A percentile compares a stretch with the other conserved stretches of the same genome.
These are phyloP conservation scores for Cylas formicarius DNA, from an alignment of 1,140 invertebrate species.

Conservation along the genomic window DNA sequence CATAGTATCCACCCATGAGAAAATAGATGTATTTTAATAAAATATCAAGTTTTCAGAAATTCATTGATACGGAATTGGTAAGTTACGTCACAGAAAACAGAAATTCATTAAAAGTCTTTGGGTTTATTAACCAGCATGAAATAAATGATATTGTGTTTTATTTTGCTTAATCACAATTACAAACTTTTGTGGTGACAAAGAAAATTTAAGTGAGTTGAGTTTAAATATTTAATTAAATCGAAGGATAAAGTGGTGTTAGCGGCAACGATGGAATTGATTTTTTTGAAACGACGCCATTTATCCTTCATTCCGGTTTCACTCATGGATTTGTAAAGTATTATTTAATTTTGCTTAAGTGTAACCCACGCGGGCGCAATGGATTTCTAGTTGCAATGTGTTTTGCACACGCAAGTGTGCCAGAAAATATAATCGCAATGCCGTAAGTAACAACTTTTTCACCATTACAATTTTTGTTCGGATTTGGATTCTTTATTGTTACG, in stretches of 20 bases:
- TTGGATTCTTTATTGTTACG: constrained; percentile 1
- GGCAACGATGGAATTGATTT: background rate
- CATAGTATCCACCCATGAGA: too few relatives aligned
- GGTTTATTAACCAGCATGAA: background rate
- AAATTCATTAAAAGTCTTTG: background rate
- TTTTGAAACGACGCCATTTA: background rate
- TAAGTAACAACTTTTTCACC: constrained; percentile 10
- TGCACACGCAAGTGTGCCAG: constrained; percentile 9
- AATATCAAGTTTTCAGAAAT: too few relatives aligned
- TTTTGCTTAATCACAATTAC: background rate
- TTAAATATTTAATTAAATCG: background rate
- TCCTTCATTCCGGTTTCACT: background rate
- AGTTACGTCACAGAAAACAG: background rate
- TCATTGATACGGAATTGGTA: background rate
- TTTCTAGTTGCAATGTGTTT: constrained; percentile 8
- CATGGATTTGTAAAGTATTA: constrained; percentile 5
- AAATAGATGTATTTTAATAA: too few relatives aligned
- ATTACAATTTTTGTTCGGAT: constrained; percentile 1
- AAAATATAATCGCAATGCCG: constrained; percentile 6
- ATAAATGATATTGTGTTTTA: background rate
- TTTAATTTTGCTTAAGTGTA: background rate
- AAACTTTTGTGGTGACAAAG: background rate
- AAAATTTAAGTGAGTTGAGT: background rate
- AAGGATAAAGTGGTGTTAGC: background rate
- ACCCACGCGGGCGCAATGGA: constrained; percentile 2